Evolutionary conservation across 2,888 invertebrate genomes (phyloP).

Genomic region (Polyommatus icarus): DNA sequence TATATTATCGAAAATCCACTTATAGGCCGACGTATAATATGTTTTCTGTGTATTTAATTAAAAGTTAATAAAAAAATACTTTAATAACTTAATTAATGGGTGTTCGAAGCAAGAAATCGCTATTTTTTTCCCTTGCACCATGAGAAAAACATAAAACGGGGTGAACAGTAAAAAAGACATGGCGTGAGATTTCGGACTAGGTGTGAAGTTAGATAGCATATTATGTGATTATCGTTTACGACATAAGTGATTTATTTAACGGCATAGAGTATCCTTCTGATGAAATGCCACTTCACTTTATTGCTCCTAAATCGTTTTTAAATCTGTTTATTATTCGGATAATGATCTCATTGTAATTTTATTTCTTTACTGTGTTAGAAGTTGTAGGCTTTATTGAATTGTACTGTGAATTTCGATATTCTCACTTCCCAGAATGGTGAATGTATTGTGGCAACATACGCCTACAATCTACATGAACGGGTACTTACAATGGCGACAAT

Average conservation of each 20-base stretch:
- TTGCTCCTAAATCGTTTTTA: constrained; percentile 25
- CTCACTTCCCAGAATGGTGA: not conserved
- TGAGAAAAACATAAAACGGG: constrained; percentile 56
- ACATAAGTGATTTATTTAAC: constrained; percentile 54
- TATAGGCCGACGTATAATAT: no score
- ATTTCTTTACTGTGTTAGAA: constrained; percentile 9
- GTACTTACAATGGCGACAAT: constrained; percentile 17
- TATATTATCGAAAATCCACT: no score
- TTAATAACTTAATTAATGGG: not conserved
- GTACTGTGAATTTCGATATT: constrained; percentile 4
- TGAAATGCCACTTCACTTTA: constrained; percentile 33
- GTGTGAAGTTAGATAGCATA: constrained; percentile 66
- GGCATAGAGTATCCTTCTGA: constrained; percentile 37
- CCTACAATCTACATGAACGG: not conserved
- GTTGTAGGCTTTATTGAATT: constrained; percentile 8
- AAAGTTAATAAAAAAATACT: no score
- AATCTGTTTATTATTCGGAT: constrained; percentile 33
- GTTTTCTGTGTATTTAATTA: no score
- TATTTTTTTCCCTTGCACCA: constrained; percentile 45
- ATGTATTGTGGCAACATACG: not conserved
- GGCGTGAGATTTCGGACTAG: constrained; percentile 59
- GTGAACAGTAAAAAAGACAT: constrained; percentile 69
- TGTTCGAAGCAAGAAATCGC: constrained; percentile 22
- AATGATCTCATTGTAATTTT: constrained; percentile 34
- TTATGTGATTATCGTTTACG: constrained; percentile 63